phyloP scores from a whole-genome alignment of 2,797 vertebrate species.

The Anisognathus igniventris region DNA sequence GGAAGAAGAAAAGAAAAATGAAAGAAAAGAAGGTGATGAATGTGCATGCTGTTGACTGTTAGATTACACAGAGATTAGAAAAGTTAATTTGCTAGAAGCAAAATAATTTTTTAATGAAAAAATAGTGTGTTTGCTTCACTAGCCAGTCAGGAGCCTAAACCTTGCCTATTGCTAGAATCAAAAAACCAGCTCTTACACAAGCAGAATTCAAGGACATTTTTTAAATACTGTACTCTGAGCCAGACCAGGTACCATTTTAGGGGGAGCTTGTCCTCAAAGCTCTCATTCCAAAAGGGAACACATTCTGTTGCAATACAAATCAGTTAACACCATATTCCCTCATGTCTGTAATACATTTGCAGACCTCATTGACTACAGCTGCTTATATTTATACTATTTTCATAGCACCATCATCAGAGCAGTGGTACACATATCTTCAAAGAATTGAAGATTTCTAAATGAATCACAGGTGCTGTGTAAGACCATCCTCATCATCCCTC shows the following conservation, averaged over 20 bases:
- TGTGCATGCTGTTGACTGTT: not conserved
- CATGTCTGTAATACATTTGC: not conserved
- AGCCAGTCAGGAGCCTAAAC: not conserved
- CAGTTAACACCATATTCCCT: not conserved
- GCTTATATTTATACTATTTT: not conserved
- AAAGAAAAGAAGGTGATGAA: not conserved
- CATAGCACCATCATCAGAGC: not conserved
- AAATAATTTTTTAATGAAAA: not conserved
- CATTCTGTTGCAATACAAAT: not conserved
- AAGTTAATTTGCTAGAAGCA: not conserved
- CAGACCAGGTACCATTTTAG: not conserved
- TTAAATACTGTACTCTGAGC: not conserved
- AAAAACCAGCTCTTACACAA: not conserved
- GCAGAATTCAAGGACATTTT: not conserved
- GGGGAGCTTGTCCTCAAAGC: not conserved
- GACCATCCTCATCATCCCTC: not conserved
- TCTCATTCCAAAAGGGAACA: not conserved
- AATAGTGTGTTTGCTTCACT: not conserved
- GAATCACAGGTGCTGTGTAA: not conserved
- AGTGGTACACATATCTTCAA: not conserved
- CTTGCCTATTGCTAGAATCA: not conserved
- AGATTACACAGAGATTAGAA: not conserved
- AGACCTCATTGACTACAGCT: not conserved
- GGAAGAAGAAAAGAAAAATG: not conserved
- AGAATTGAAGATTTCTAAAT: not conserved